These are phyloP conservation scores for Xyrichtys novacula DNA, from an alignment of 2,797 vertebrate species.

Conservation along the genomic window DNA sequence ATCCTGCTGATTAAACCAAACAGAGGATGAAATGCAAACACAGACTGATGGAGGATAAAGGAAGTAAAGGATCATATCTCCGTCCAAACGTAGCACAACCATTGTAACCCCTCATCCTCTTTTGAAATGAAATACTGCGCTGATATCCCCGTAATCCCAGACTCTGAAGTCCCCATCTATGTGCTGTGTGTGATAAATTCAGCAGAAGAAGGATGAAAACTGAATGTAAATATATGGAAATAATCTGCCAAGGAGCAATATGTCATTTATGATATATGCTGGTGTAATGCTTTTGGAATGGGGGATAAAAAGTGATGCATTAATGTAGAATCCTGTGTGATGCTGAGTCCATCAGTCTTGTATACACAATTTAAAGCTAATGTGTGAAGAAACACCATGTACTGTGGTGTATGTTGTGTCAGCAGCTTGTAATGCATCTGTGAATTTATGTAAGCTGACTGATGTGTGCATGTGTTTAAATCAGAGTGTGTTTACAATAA, in stretches of 20 bases:
- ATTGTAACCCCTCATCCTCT: constrained; percentile 33
- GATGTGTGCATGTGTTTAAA: constrained; percentile 37
- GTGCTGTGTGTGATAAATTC: constrained; percentile 41
- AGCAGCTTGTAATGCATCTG: constrained; percentile 37
- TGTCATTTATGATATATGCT: constrained; percentile 47
- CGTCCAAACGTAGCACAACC: constrained; percentile 5
- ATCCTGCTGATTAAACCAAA: constrained; percentile 38
- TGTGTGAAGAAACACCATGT: constrained; percentile 45
- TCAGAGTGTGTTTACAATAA: constrained; percentile 19
- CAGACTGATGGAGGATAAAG: constrained; percentile 34
- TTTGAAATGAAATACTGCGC: constrained; percentile 40
- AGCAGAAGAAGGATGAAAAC: constrained; percentile 37
- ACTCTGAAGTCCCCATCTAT: constrained; percentile 23
- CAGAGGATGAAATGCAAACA: constrained; percentile 23
- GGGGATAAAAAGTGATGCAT: constrained; percentile 33
- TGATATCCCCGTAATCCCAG: constrained; percentile 49
- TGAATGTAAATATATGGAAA: constrained; percentile 64
- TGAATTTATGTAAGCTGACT: constrained; percentile 51
- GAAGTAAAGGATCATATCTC: constrained; percentile 29
- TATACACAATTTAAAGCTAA: constrained; percentile 29
- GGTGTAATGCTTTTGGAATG: constrained; percentile 52
- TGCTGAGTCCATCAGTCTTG: constrained; percentile 47
- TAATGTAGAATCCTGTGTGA: constrained; percentile 42
- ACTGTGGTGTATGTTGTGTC: constrained; percentile 38
- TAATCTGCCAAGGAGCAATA: constrained; percentile 47